Percentiles rank a stretch among this genome's conserved stretches.
These are phyloP conservation scores for Sprattus sprattus DNA, from an alignment of 2,113 vertebrate species.

Conservation along the genomic window DNA sequence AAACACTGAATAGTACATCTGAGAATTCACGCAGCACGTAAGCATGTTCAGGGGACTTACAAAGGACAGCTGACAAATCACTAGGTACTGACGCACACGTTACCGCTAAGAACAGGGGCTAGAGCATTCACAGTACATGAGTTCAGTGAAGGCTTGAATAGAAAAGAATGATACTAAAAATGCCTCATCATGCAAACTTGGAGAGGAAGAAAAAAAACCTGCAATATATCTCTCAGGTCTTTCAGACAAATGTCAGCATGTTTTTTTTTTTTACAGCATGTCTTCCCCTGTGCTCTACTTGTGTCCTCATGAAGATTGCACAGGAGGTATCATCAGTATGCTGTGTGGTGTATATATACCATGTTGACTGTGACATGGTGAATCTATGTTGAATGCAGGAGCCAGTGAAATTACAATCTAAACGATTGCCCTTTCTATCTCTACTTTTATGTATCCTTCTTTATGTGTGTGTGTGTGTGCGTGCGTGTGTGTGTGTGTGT, in stretches of 20 bases:
- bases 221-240: not conserved
- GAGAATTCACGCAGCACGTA: no score
- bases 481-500: not conserved
- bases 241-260: not conserved
- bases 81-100: not conserved
- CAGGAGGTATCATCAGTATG: not conserved
- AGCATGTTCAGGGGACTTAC: no score
- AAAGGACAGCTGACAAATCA: not conserved
- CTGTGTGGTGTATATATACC: not conserved
- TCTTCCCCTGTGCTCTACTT: not conserved
- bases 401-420: not conserved
- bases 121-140: no score
- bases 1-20: no score
- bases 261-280: not conserved
- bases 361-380: not conserved
- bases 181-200: not conserved
- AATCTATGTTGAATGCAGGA: not conserved
- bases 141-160: no score
- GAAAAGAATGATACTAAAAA: not conserved
- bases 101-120: not conserved
- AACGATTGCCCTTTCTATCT: constrained; percentile 49
- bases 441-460: constrained; percentile 39
- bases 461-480: constrained; percentile 23
- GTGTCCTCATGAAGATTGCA: not conserved
- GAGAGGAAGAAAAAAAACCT: not conserved